Evolutionary conservation across 2,113 vertebrate genomes (phyloP), one percentile per base, ranked within the genome.

Genomic region (Collichthys lucidus): DNA sequence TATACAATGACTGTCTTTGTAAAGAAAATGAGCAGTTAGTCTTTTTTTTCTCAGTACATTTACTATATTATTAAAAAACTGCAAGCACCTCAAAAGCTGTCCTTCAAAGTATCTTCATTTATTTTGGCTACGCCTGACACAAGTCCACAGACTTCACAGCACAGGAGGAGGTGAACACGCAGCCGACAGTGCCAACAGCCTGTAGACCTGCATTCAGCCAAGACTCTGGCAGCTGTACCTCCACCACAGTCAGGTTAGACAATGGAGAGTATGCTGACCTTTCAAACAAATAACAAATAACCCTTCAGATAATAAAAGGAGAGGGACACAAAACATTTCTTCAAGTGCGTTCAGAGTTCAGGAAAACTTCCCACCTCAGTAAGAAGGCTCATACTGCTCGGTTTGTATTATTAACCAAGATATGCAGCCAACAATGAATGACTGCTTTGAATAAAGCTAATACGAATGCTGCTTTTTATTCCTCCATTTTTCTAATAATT

Each of bases 121-220:
- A 20, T 50, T 31, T 31, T 50, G 24, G 15, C 44, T 4, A 14
- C 1, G 5, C 31, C 31, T 9, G 12, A 29, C 3, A 12, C 17
- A 0, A 42, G 50, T 24, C 61, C 16, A 65, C n/a, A 1, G 7
- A 26, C 24, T 9, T 53, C 7, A 53, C 29, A 44, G 44, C n/a
- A 10, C n/a, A 9, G 62, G 55, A 63, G 47, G 57, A 14, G 6
- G 31, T 42, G 24, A 66, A 73, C 19, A 22, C n/a, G 14, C 10
- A 62, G 46, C 70, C 29, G 15, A 5, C 1, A 1, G 9, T 59
- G 64, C 64, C 64, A 68, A 74, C 22, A 76, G 68, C 83, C 74
- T 63, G 56, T 42, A 81, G 68, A 49, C 50, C 14, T 77, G 44
- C 74, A 74, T 22, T 73, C 56, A 82, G 26, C 69, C 69, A 49